Evolutionary conservation across 1,140 invertebrate species (phyloP).

Genomic region (Trichoplusia ni): DNA sequence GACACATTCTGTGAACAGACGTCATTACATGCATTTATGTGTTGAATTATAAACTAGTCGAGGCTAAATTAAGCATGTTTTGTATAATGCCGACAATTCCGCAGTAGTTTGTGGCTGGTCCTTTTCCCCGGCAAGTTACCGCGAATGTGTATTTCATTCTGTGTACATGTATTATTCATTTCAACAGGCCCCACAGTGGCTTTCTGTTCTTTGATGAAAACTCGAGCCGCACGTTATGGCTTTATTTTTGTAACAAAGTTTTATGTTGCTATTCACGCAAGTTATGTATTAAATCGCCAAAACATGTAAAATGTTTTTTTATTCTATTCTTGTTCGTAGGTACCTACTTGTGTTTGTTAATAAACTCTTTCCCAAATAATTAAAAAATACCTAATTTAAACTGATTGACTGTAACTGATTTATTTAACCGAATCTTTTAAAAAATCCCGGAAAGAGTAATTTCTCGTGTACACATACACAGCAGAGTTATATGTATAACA

Average conservation of each 20-base stretch:
- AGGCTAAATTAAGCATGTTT: constrained; percentile 13
- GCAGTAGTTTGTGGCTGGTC: neutral
- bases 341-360: too few relatives aligned
- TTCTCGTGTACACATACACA: too few relatives aligned
- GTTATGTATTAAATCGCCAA: too few relatives aligned
- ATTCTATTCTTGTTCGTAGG: too few relatives aligned
- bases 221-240: neutral
- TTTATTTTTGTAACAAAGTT: neutral
- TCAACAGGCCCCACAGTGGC: neutral
- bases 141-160: constrained; percentile 7
- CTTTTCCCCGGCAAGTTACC: neutral
- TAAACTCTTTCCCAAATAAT: too few relatives aligned
- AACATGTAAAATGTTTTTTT: too few relatives aligned
- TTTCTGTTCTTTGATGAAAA: constrained; percentile 4
- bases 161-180: constrained; percentile 21
- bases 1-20: constrained; percentile 1
- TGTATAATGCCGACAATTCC: constrained; percentile 10
- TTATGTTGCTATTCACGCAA: neutral
- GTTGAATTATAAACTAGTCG: constrained; percentile 5
- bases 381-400: too few relatives aligned
- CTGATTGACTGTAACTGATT: too few relatives aligned
- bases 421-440: too few relatives aligned
- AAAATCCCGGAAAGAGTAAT: too few relatives aligned
- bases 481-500: too few relatives aligned
- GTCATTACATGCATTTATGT: neutral